Evolutionary conservation across 92 coral and sea anemone genomes (phyloP), one percentile per base, ranked within the genome.

Genomic region (Porites rus): DNA sequence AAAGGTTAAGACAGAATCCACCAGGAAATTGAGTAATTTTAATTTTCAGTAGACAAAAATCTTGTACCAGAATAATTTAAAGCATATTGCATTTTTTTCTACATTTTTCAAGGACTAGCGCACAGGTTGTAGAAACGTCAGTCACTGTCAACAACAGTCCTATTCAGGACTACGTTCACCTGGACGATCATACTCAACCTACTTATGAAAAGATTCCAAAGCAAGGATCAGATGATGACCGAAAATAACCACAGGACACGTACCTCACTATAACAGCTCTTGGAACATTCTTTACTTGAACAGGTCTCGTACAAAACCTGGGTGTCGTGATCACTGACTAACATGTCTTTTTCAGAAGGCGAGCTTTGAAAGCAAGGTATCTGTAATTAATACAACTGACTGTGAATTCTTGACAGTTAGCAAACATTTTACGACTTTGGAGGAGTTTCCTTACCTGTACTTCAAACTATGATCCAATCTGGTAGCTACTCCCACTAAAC

Each of bases 181-280:
- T 6, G 46, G 46, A 38, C 5, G 46, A 38, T 38, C 46, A 38
- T 38, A 38, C 46, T 38, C 46, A 38, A 4, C 46, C 46, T 38
- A 38, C 2, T 28, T 28, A 28, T 58, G 63, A 59, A 59, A 10
- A 59, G 63, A 11, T 59, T 59, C 17, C 17, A 59, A 59, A 59
- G 13, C 17, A 59, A 59, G 17, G 63, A 59, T 10, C 9, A 58
- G 11, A 58, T 10, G 16, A 16, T 28, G 31, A 28, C 0, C 2
- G 31, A 28, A 16, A 6, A 8, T 13, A 24, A 14, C 64, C 78
- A 62, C 18, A 52, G 63, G 19, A 28, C 0, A 58, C 88, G 77
- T 60, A 96, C 99, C 96, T 95, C 95, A 62, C 78, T 84, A n/a
- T 66, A 79, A 76, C 99, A 97, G 1, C 94, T 90, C 24, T 70